Conservation (phyloP, 2,888 invertebrate genomes). For the Orthonychiurus folsomi region DNA sequence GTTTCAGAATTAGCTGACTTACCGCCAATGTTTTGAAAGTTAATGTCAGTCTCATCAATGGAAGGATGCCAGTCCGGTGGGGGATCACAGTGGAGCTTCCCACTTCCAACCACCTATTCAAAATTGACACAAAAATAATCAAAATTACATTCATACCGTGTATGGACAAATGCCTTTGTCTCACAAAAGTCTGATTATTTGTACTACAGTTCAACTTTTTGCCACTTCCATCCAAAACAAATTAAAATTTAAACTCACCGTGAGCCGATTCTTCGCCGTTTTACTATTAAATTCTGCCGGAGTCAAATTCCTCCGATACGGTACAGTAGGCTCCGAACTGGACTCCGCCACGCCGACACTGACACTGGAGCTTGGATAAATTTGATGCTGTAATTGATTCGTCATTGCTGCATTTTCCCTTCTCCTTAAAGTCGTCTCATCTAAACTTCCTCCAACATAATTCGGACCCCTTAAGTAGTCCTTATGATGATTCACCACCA, state of each 20-base stretch:
- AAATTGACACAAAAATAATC: constrained; percentile 12
- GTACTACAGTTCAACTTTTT: background rate
- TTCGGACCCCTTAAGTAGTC: background rate
- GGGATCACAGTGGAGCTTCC: constrained; percentile 61
- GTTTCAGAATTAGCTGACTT: too few species aligned
- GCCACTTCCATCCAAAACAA: constrained; percentile 29
- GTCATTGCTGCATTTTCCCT: background rate
- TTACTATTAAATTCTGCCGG: background rate
- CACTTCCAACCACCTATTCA: constrained; percentile 59
- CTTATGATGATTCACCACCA: background rate
- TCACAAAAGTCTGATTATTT: too few species aligned
- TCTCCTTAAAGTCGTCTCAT: constrained; percentile 8
- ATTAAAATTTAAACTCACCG: background rate
- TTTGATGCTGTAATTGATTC: constrained; percentile 1
- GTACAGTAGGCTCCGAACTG: background rate
- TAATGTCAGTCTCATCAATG: background rate
- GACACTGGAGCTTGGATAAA: constrained; percentile 1
- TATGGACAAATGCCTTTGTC: background rate
- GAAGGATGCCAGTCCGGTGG: constrained; percentile 37
- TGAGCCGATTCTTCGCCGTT: constrained; percentile 1
- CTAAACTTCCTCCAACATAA: constrained; percentile 9
- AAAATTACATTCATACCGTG: background rate
- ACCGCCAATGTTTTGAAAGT: too few species aligned
- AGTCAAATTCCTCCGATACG: constrained; percentile 11
- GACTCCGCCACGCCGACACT: background rate